Base-by-base conservation (phyloP, 2,888 invertebrate species). In the Apodemia duryi region DNA sequence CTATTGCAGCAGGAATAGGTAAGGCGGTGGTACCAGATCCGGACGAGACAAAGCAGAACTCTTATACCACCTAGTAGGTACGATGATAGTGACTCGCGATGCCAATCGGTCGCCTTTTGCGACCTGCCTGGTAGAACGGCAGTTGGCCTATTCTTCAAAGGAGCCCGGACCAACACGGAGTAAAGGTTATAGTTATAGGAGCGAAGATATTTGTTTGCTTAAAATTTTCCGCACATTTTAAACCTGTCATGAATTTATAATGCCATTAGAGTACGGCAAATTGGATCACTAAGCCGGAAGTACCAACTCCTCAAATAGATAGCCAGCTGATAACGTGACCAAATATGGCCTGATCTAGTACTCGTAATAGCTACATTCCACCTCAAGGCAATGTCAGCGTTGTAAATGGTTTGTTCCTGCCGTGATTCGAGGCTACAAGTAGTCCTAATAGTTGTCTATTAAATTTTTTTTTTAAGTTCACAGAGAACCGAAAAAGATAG, bases 341-440 rank as follows among this genome's bases (percentile, higher is more conserved):
- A 13, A 35, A 57, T 57, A 71, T 71, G 63, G 63, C 66, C 70
- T 65, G 66, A 67, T 65, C 68, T 70, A 70, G 70, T 68, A 70
- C 69, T 70, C 66, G 69, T 71, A 68, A 71, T 68, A 65, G 67
- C 67, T 52, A 68, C 70, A 68, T 69, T 68, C 70, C 67, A 52
- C 64, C 67, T 68, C 73, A 70, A 72, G 72, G 70, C 67, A 66
- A 68, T 66, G 68, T 32, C 71, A 67, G 52, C 10, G 63, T 67
- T 67, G 66, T 70, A 70, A 67, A 68, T 66, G 70, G 70, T 46
- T 51, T 35, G 64, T 62, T 62, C 62, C 64, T 61, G 64, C 21
- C 13, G 7, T 32, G 62, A 13, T 6, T 21, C 61, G 65, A 65
- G 65, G 57, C 57, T 57, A 57, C 10, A 32, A 11, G 3, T 13